Percentiles rank a stretch among this genome's conserved stretches.
These are phyloP conservation scores for Neotoma lepida DNA, from an alignment of 2,113 vertebrate species.

Conservation along the genomic window DNA sequence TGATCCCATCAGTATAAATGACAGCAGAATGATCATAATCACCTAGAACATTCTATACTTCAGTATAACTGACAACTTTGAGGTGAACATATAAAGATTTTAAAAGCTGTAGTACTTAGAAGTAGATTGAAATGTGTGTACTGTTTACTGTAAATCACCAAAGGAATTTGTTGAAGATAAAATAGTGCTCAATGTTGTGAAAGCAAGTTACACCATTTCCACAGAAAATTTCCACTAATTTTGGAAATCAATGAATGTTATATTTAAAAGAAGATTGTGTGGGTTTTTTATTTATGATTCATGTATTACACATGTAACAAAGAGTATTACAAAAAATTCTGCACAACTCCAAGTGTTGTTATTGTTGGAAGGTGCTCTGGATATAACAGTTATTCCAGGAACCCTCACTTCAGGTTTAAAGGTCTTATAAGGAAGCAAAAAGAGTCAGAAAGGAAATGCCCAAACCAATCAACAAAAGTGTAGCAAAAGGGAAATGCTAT, in stretches of 20 bases:
- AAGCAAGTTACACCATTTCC: slow-evolving; percentile 10
- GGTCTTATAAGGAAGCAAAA: neutral
- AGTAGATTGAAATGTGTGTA: neutral
- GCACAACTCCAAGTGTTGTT: slow-evolving; percentile 29
- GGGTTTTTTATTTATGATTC: neutral
- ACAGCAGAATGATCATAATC: neutral
- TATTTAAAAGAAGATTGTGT: slow-evolving; percentile 51
- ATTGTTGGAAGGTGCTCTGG: neutral
- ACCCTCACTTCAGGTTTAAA: slow-evolving; percentile 1
- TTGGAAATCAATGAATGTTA: slow-evolving; percentile 19
- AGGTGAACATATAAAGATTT: neutral
- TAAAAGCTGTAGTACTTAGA: neutral
- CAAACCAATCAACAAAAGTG: neutral
- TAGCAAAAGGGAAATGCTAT: neutral
- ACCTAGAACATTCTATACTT: neutral
- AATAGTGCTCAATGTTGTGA: slow-evolving; percentile 4
- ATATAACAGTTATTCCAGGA: slow-evolving; percentile 9
- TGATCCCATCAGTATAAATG: neutral
- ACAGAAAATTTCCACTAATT: neutral
- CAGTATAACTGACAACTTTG: neutral
- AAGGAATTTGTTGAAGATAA: slow-evolving; percentile 18
- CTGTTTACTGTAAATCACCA: neutral
- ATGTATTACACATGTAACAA: neutral
- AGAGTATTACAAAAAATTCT: neutral
- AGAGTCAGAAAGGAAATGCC: slow-evolving; percentile 15